Evolutionary conservation across 2,797 vertebrate species (phyloP).

Genomic region (Pantherophis alleghaniensis): DNA sequence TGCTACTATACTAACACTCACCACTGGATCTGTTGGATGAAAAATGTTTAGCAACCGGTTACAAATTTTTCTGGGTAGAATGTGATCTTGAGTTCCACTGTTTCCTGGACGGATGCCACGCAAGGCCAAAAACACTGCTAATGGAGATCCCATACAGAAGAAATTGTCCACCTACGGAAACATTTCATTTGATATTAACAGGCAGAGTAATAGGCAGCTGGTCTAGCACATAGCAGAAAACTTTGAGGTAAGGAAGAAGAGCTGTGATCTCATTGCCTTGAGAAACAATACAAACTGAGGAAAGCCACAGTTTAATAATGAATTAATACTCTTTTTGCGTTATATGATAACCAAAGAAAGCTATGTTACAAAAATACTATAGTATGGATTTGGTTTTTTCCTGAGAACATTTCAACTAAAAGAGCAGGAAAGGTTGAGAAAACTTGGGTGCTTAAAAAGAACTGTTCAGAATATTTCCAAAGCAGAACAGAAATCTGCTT

Average conservation of each 20-base stretch:
- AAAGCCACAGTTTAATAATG: not conserved
- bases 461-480: not conserved
- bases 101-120: conserved; percentile 92
- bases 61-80: conserved; percentile 91
- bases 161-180: conserved; percentile 93
- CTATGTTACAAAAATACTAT: not conserved
- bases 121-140: conserved; percentile 94
- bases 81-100: conserved; percentile 91
- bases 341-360: not conserved
- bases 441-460: not conserved
- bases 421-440: not conserved
- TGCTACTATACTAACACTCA: conserved; percentile 71
- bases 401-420: not conserved
- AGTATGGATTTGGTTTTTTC: not conserved
- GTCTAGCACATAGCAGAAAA: fast-evolving
- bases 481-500: not conserved
- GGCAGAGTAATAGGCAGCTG: conserved; percentile 5
- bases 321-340: not conserved
- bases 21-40: conserved; percentile 98
- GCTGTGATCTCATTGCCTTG: not conserved
- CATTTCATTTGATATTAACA: conserved; percentile 2
- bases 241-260: not conserved
- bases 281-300: fast-evolving
- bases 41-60: conserved; percentile 93
- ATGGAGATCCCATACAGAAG: conserved; percentile 98